Conservation (phyloP, 2,888 invertebrate genomes). For the Plagiodera versicolora region DNA sequence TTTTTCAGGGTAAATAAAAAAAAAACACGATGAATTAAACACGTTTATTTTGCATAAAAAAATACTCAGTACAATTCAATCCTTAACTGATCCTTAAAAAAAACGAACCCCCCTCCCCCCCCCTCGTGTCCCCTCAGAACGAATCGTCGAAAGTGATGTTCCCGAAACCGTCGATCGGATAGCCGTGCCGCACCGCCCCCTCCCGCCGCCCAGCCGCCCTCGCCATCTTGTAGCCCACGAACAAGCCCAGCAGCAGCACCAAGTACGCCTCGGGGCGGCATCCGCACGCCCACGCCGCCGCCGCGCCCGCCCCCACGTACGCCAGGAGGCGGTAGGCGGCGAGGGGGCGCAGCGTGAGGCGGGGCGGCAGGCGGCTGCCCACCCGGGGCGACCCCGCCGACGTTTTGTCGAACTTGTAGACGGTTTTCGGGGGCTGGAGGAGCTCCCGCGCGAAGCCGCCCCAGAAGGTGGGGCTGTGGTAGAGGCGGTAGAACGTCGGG, state of each 20-base stretch:
- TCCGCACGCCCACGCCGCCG: slow-evolving; percentile 59
- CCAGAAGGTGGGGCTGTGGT: slow-evolving; percentile 64
- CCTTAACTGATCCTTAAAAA: too few species aligned
- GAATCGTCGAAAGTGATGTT: slow-evolving; percentile 49
- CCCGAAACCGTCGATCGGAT: slow-evolving; percentile 46
- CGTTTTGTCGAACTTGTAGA: slow-evolving; percentile 66
- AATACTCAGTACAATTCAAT: background rate
- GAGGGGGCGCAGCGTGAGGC: slow-evolving; percentile 67
- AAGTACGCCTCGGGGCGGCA: slow-evolving; percentile 59
- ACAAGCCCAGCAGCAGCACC: slow-evolving; percentile 55
- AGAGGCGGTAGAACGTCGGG: slow-evolving; percentile 65
- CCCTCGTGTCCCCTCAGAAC: slow-evolving; percentile 33
- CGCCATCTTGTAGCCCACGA: slow-evolving; percentile 57
- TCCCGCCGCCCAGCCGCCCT: slow-evolving; percentile 56
- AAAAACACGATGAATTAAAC: slow-evolving; percentile 23
- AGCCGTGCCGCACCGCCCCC: slow-evolving; percentile 38
- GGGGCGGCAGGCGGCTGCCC: slow-evolving; percentile 64
- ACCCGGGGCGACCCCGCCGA: slow-evolving; percentile 60
- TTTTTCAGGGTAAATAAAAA: too few species aligned
- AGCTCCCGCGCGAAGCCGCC: slow-evolving; percentile 68
- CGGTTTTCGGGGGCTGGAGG: slow-evolving; percentile 64
- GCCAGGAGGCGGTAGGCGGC: slow-evolving; percentile 66
- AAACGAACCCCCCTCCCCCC: too few species aligned
- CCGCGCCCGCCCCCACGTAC: slow-evolving; percentile 59
- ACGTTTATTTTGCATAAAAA: background rate